A percentile compares a stretch with the other conserved stretches of the same genome.
These are phyloP conservation scores for Phoxinus dragarum DNA, from an alignment of 2,797 vertebrate species.

Conservation along the genomic window DNA sequence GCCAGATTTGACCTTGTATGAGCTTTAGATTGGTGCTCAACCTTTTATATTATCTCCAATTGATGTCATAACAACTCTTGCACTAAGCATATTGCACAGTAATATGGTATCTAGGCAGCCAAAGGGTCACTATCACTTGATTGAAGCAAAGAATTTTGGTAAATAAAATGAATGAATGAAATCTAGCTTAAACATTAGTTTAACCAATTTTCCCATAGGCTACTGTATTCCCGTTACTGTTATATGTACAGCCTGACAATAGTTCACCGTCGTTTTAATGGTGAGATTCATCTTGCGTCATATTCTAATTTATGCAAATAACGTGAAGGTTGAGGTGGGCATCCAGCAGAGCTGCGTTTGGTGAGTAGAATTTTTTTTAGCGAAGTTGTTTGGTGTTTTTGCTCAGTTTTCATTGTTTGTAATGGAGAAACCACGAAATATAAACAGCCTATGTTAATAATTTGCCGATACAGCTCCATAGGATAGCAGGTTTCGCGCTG, in stretches of 20 bases:
- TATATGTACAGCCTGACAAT: neutral
- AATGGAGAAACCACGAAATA: neutral
- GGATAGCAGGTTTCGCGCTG: neutral
- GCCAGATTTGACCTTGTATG: conserved; percentile 17
- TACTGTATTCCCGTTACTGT: neutral
- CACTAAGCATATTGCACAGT: neutral
- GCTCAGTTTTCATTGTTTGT: neutral
- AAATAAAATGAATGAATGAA: neutral
- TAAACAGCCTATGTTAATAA: too few species aligned
- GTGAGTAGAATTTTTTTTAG: neutral
- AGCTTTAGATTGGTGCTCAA: conserved; percentile 28
- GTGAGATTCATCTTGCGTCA: neutral
- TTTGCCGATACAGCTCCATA: neutral
- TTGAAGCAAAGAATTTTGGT: neutral
- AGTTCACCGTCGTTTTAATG: too few species aligned
- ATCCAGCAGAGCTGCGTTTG: neutral
- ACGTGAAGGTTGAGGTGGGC: neutral
- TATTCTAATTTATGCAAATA: neutral
- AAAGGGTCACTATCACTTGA: neutral
- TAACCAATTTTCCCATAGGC: too few species aligned
- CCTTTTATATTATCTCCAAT: conserved; percentile 29
- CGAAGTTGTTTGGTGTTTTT: neutral
- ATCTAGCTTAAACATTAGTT: neutral
- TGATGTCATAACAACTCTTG: neutral
- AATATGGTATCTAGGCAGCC: conserved; percentile 19